phyloP scores from a whole-genome alignment of 1,140 invertebrate species.

The Zaprionus camerounensis region DNA sequence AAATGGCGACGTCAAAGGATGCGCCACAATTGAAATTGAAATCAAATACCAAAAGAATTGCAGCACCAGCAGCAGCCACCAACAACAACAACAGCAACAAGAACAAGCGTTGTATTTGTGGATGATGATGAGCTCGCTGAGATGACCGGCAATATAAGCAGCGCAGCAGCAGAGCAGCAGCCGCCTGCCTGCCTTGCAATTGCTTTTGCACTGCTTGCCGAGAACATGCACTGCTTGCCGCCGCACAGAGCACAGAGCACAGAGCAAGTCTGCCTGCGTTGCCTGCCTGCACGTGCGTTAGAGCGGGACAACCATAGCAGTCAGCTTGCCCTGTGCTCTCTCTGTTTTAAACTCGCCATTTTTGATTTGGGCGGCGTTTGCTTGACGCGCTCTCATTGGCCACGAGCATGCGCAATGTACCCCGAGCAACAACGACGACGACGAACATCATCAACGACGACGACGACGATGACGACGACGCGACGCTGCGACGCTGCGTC shows the following conservation, averaged over 20 bases:
- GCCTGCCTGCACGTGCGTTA: conserved; percentile 23
- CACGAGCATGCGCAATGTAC: conserved; percentile 60
- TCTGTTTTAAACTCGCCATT: conserved; percentile 75
- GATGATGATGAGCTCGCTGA: conserved; percentile 48
- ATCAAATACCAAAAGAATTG: conserved; percentile 79
- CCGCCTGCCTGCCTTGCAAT: conserved; percentile 20
- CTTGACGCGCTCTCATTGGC: conserved; percentile 72
- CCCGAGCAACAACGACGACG: conserved; percentile 11
- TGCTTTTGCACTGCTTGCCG: conserved; percentile 55
- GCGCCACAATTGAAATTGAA: conserved; percentile 80
- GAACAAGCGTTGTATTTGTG: conserved; percentile 40
- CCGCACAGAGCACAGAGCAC: no score
- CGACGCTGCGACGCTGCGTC: background rate
- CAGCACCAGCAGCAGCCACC: conserved; percentile 38
- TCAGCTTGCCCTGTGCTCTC: conserved; percentile 47
- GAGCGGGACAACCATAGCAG: conserved; percentile 44
- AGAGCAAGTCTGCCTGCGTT: background rate
- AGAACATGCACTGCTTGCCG: conserved; percentile 3
- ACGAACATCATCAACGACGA: background rate
- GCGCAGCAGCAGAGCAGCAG: conserved; percentile 22
- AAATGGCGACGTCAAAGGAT: conserved; percentile 73
- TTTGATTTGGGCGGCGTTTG: conserved; percentile 81
- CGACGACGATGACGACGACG: background rate
- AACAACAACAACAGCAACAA: conserved; percentile 31
- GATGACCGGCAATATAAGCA: conserved; percentile 44